phyloP scores from a whole-genome alignment of 2,888 invertebrate genomes.

The Holacanthella duospinosa region DNA sequence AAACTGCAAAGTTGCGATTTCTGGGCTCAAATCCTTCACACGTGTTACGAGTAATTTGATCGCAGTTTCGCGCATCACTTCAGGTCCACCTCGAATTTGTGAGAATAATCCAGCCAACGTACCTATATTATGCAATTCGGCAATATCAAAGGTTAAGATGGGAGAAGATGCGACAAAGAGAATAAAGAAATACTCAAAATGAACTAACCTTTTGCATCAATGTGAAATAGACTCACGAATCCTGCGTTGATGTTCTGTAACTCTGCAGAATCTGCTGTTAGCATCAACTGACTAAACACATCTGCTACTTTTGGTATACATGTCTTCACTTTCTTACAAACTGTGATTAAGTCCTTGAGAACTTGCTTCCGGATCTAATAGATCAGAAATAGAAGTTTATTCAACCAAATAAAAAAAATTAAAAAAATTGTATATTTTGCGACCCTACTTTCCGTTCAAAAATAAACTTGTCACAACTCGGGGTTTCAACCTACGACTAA shows the following conservation, averaged over 20 bases:
- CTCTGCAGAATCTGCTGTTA: conserved; percentile 74
- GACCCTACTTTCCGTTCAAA: background rate
- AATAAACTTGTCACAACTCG: background rate
- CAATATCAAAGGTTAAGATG: conserved; percentile 42
- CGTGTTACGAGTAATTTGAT: conserved; percentile 79
- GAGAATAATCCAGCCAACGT: conserved; percentile 57
- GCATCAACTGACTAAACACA: conserved; percentile 79
- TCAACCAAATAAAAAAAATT: background rate
- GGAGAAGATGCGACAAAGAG: background rate
- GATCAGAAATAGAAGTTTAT: conserved; percentile 16
- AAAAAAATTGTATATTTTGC: background rate
- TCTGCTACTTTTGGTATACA: conserved; percentile 79
- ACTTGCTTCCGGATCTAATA: conserved; percentile 83
- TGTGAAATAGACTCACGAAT: conserved; percentile 63
- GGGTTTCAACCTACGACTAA: background rate
- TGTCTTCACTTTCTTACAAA: conserved; percentile 76
- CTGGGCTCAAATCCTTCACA: conserved; percentile 64
- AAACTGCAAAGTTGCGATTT: conserved; percentile 67
- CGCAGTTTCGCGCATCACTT: conserved; percentile 69
- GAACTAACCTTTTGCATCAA: conserved; percentile 53
- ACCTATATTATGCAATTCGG: no score
- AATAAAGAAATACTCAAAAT: background rate
- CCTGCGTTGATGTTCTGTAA: conserved; percentile 73
- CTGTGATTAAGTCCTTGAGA: conserved; percentile 54
- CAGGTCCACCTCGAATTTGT: conserved; percentile 59